phyloP scores from a whole-genome alignment of 2,888 invertebrate species.

The Corythucha ciliata region DNA sequence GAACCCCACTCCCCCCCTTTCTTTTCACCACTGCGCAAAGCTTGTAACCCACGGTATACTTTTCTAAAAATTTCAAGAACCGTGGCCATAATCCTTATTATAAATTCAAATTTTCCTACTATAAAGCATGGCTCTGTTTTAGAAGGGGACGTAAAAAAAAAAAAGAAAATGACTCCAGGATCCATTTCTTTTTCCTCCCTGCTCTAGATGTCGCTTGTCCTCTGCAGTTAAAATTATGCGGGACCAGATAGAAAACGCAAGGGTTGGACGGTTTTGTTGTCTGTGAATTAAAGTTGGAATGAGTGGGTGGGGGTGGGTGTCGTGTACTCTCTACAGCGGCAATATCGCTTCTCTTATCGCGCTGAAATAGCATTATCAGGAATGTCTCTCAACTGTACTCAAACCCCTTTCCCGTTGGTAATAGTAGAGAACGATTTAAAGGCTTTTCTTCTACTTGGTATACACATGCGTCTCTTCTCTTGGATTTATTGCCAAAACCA shows the following conservation, averaged over 20 bases:
- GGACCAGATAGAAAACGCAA: slow-evolving; percentile 17
- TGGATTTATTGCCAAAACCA: no score
- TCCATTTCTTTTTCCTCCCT: slow-evolving; percentile 20
- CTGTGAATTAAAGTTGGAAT: no score
- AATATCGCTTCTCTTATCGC: slow-evolving; percentile 23
- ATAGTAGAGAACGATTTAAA: slow-evolving; percentile 22
- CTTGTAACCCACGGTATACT: no score
- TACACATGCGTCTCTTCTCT: no score
- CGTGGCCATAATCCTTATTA: slow-evolving; percentile 18
- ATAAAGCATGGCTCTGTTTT: slow-evolving; percentile 5
- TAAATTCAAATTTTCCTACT: slow-evolving; percentile 21
- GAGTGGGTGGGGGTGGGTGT: slow-evolving; percentile 18
- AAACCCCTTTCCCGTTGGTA: slow-evolving; percentile 1
- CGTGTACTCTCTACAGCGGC: slow-evolving; percentile 17
- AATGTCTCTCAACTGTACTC: slow-evolving; percentile 12
- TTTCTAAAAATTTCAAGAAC: slow-evolving; percentile 18
- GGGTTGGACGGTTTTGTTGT: slow-evolving; percentile 3
- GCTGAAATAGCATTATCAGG: slow-evolving; percentile 23
- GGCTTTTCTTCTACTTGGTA: slow-evolving; percentile 14
- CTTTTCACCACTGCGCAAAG: not conserved
- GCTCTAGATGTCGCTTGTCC: no score
- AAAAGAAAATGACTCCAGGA: slow-evolving; percentile 10
- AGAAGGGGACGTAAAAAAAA: slow-evolving; percentile 2
- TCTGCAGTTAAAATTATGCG: slow-evolving; percentile 23
- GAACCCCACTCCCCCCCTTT: not conserved